phyloP scores from a whole-genome alignment of 2,888 invertebrate species.

The Eilema depressum region DNA sequence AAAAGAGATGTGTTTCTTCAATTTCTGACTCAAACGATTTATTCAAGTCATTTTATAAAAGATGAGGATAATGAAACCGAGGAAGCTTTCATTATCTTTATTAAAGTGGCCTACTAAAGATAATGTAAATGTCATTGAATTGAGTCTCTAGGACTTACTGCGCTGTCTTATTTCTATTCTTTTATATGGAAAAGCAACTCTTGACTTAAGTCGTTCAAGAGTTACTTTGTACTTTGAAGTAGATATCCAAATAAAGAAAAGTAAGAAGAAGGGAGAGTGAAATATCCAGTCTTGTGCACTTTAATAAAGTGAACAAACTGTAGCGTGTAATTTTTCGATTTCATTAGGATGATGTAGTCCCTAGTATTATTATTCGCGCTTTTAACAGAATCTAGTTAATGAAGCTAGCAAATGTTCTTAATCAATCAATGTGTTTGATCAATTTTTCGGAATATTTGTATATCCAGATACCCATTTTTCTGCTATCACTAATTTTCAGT shows the following conservation, averaged over 20 bases:
- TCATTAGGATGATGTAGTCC: too few species aligned
- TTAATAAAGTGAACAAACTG: too few species aligned
- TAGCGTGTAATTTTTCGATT: too few species aligned
- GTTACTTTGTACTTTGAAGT: neutral
- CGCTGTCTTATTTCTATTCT: slow-evolving; percentile 4
- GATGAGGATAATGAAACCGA: slow-evolving; percentile 1
- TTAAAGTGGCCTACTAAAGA: slow-evolving; percentile 3
- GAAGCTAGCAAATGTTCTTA: too few species aligned
- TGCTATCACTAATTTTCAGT: too few species aligned
- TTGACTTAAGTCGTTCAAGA: neutral
- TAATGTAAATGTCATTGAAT: slow-evolving; percentile 6
- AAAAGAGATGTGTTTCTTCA: neutral
- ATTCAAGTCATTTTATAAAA: slow-evolving; percentile 11
- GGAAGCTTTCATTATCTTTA: neutral
- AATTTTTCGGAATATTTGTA: too few species aligned
- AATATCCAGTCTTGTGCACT: too few species aligned
- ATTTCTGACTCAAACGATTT: neutral
- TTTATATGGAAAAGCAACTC: neutral
- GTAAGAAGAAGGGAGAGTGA: too few species aligned
- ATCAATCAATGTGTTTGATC: too few species aligned
- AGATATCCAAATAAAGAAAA: neutral
- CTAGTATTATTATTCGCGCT: too few species aligned
- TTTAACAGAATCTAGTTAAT: too few species aligned
- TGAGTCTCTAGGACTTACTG: neutral
- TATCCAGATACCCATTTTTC: too few species aligned